Conservation (phyloP, 2,888 invertebrate genomes). For the Drosophila borborema region DNA sequence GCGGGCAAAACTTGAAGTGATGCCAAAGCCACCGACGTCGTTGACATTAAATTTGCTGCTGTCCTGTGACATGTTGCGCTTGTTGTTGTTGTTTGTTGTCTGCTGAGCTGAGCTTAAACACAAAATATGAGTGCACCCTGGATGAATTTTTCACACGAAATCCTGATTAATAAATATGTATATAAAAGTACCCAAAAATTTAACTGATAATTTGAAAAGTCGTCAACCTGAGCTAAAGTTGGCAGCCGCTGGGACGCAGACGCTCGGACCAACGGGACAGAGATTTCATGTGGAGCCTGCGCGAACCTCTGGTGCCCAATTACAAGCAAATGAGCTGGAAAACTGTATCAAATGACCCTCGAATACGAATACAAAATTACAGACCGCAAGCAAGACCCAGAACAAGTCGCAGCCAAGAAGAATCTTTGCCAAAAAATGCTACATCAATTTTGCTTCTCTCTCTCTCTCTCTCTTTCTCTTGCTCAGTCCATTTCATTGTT, state of each 20-base stretch:
- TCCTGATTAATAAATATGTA: slow-evolving; percentile 76
- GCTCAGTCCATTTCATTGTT: neutral
- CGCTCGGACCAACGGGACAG: slow-evolving; percentile 28
- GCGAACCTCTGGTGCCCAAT: slow-evolving; percentile 84
- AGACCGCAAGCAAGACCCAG: slow-evolving; percentile 45
- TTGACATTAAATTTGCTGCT: slow-evolving; percentile 70
- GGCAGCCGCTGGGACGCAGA: slow-evolving; percentile 32
- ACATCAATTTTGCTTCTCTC: neutral
- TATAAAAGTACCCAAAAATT: slow-evolving; percentile 75
- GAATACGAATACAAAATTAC: slow-evolving; percentile 79
- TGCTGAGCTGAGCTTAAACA: slow-evolving; percentile 68
- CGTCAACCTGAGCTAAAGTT: slow-evolving; percentile 74
- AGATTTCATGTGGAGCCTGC: slow-evolving; percentile 65
- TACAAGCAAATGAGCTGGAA: slow-evolving; percentile 85
- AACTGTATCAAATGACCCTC: slow-evolving; percentile 85
- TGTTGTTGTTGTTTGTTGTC: slow-evolving; percentile 48
- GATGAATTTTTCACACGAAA: slow-evolving; percentile 83
- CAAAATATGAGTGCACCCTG: slow-evolving; percentile 64
- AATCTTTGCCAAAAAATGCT: slow-evolving; percentile 60
- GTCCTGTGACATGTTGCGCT: slow-evolving; percentile 44
- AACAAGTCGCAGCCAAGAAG: slow-evolving; percentile 39
- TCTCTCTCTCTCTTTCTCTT: neutral
- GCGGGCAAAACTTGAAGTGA: slow-evolving; percentile 64
- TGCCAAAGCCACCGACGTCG: slow-evolving; percentile 81
- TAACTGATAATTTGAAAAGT: slow-evolving; percentile 78